Percentiles rank a stretch among this genome's conserved stretches.
phyloP scores from a whole-genome alignment of 2,797 vertebrate genomes.

The Clamator glandarius region DNA sequence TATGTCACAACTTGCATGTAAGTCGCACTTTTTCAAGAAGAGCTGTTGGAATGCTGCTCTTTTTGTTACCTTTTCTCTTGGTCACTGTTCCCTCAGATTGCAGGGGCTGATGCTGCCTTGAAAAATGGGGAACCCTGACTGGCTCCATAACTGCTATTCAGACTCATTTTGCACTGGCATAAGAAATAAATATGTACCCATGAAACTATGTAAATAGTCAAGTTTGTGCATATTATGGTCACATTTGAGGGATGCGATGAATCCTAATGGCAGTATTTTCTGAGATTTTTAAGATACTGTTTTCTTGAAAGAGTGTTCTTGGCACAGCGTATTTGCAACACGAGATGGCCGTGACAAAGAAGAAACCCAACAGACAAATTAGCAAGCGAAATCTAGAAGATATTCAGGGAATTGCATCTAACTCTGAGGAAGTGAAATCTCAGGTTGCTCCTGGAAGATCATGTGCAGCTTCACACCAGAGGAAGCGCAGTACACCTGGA shows the following conservation, averaged over 20 bases:
- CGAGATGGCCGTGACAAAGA: neutral
- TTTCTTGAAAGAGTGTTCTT: neutral
- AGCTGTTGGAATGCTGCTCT: constrained; percentile 12
- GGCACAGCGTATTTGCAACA: neutral
- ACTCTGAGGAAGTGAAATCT: neutral
- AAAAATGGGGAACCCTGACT: neutral
- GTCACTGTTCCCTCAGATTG: neutral
- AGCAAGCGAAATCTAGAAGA: neutral
- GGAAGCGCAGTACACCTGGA: neutral
- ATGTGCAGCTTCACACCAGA: neutral
- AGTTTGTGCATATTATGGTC: accelerated
- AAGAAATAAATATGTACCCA: neutral
- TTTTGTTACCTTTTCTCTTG: neutral
- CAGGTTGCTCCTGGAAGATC: neutral
- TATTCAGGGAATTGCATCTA: neutral
- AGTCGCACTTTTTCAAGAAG: neutral
- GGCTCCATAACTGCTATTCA: neutral
- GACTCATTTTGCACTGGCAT: neutral
- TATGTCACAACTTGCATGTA: neutral
- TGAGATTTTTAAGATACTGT: neutral
- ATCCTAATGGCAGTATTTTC: neutral
- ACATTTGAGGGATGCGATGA: neutral
- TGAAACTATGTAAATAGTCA: neutral
- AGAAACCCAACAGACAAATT: neutral
- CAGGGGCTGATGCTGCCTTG: neutral